These are phyloP conservation scores for Menidia beryllina DNA, from an alignment of 2,113 vertebrate genomes.

Conservation along the genomic window DNA sequence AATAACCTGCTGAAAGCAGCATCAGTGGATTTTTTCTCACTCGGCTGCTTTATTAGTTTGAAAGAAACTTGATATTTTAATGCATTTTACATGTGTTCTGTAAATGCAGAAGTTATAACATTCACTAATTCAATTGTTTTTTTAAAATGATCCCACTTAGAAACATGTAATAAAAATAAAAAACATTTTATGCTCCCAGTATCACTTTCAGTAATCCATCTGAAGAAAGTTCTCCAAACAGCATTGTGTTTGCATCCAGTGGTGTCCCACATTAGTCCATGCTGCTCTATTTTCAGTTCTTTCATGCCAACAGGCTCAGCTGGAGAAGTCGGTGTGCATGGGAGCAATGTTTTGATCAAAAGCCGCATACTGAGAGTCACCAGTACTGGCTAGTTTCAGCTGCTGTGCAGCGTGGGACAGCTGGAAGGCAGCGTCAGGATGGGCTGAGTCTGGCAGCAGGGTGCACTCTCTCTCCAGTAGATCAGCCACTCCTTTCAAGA, in stretches of 20 bases:
- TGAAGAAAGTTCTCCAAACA: not conserved
- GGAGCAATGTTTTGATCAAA: conserved; percentile 95
- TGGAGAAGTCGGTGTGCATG: conserved; percentile 95
- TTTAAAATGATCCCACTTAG: conserved; percentile 28
- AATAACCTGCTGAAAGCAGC: not conserved
- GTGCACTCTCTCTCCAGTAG: conserved; percentile 97
- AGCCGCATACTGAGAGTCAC: conserved; percentile 88
- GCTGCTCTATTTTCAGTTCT: not conserved
- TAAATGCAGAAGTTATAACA: conserved; percentile 27
- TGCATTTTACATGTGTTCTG: conserved; percentile 1
- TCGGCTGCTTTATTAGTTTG: not conserved
- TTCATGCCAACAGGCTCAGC: conserved; percentile 56
- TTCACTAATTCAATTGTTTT: not conserved
- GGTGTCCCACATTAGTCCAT: not conserved
- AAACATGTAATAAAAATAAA: conserved; percentile 10
- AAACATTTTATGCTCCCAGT: conserved; percentile 31
- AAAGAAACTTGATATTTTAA: conserved; percentile 14
- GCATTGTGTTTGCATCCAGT: not conserved
- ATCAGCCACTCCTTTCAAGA: conserved; percentile 94
- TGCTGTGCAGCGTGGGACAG: conserved; percentile 95
- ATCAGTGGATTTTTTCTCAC: not conserved
- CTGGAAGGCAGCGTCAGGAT: conserved; percentile 96
- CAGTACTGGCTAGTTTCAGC: conserved; percentile 91
- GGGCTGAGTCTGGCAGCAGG: conserved; percentile 91
- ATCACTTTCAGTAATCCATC: not conserved